A percentile compares a stretch with the other conserved stretches of the same genome.
Evolutionary conservation across 2,888 invertebrate genomes (phyloP).

Genomic region (Drosophila mettleri): DNA sequence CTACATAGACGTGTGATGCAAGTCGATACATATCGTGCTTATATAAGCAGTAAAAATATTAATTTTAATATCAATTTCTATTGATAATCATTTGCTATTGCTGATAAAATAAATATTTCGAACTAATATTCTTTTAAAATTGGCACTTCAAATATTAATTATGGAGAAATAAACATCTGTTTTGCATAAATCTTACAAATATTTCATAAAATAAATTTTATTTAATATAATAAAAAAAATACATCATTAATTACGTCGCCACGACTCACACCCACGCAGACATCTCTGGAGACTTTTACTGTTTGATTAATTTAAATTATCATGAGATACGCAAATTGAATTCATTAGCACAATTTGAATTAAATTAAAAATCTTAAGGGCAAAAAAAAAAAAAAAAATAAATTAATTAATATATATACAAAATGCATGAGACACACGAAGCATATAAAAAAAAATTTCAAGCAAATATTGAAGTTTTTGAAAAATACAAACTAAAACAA

Average conservation of each 20-base stretch:
- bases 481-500: too few relatives aligned
- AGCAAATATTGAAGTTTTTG: not conserved
- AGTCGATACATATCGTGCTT: too few relatives aligned
- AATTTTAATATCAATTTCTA: too few relatives aligned
- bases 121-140: too few relatives aligned
- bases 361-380: not conserved
- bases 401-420: too few relatives aligned
- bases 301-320: not conserved
- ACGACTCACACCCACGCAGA: constrained; percentile 5
- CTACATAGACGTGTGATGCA: too few relatives aligned
- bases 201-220: too few relatives aligned
- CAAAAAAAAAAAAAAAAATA: not conserved
- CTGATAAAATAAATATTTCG: too few relatives aligned
- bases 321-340: not conserved
- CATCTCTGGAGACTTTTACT: not conserved
- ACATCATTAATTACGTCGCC: not conserved
- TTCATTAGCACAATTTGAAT: not conserved
- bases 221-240: too few relatives aligned
- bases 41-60: too few relatives aligned
- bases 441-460: not conserved
- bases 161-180: not conserved
- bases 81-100: not conserved
- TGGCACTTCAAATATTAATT: too few relatives aligned
- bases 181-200: not conserved
- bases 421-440: too few relatives aligned